Evolutionary conservation across 2,888 invertebrate species (phyloP).

Genomic region (Zygogramma bicolorata): DNA sequence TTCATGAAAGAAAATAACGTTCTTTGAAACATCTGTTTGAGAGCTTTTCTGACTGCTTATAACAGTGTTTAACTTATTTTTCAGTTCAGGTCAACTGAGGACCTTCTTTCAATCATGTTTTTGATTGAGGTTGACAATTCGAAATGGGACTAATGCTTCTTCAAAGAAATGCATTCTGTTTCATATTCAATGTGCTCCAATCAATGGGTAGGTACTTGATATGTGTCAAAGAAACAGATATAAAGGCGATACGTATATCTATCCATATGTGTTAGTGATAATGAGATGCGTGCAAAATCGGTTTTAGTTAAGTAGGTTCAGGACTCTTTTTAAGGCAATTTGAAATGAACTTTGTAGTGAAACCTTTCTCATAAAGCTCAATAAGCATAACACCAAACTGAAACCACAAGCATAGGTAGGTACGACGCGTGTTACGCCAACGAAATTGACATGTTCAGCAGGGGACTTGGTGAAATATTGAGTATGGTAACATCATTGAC

Average conservation of each 20-base stretch:
- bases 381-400: no score
- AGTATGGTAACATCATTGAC: no score
- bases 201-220: no score
- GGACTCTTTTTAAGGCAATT: background rate
- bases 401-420: no score
- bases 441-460: no score
- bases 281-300: background rate
- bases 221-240: background rate
- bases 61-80: slow-evolving; percentile 50
- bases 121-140: slow-evolving; percentile 59
- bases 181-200: background rate
- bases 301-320: background rate
- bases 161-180: background rate
- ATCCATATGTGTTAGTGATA: background rate
- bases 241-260: background rate
- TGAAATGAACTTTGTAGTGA: no score
- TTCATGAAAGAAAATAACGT: slow-evolving; percentile 20
- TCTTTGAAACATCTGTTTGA: slow-evolving; percentile 32
- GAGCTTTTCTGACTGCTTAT: slow-evolving; percentile 8
- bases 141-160: slow-evolving; percentile 25
- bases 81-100: slow-evolving; percentile 47
- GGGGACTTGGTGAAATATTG: no score
- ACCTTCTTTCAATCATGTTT: slow-evolving; percentile 52
- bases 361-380: no score
- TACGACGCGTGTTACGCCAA: no score